Conservation (phyloP, 2,113 vertebrate species). For the Mirounga angustirostris region DNA sequence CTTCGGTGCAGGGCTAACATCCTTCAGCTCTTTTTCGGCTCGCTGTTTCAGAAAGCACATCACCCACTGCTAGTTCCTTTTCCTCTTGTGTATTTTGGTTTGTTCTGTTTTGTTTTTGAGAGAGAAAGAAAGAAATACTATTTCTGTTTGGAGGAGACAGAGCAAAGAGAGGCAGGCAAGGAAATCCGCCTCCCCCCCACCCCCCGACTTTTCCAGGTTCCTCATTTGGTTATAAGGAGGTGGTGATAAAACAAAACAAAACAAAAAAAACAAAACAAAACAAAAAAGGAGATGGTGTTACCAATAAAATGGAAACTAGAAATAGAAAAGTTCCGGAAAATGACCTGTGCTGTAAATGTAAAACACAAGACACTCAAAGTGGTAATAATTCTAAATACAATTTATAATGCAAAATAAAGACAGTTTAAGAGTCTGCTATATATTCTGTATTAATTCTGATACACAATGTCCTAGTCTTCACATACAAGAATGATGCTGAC, state of each 20-base stretch:
- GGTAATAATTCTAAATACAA: neutral
- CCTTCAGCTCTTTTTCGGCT: neutral
- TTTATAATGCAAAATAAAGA: constrained; percentile 22
- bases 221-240: neutral
- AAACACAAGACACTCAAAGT: constrained; percentile 22
- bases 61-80: constrained; percentile 18
- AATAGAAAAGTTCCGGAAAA: constrained; percentile 44
- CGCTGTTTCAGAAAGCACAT: constrained; percentile 3
- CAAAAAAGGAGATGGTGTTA: neutral
- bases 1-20: neutral
- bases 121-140: constrained; percentile 34
- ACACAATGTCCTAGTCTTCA: neutral
- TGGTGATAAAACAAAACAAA: neutral
- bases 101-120: neutral
- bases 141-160: constrained; percentile 4
- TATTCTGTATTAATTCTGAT: neutral
- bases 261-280: neutral
- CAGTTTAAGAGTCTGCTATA: neutral
- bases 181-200: neutral
- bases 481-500: neutral
- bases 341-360: constrained; percentile 2
- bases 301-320: constrained; percentile 30
- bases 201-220: neutral
- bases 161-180: neutral
- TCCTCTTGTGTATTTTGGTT: neutral